Evolutionary conservation across 1,140 invertebrate genomes (phyloP), one percentile per base, ranked within the genome.

Genomic region (Conus betulinus): DNA sequence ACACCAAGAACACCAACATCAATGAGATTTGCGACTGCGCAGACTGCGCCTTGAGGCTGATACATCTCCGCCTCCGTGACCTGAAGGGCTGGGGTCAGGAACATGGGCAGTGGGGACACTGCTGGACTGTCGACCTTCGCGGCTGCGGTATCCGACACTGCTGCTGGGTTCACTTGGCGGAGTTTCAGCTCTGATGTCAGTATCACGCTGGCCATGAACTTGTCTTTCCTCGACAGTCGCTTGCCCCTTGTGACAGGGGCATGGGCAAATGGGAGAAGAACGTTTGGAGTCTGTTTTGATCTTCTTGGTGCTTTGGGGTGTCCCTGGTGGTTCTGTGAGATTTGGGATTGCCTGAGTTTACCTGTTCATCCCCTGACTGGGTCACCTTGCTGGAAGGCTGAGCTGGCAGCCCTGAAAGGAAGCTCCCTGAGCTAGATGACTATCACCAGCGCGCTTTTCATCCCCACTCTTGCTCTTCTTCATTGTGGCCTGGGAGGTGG

Each of bases 11-110:
- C 67, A 71, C 11, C 11, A 0, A 20, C 11, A 17, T 74, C 53
- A 87, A 17, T 27, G 74, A 87, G 74, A 76, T 79, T 87, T 87
- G 17, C 85, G 85, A 57, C 53, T 76, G 27, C 85, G 71, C 11
- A 87, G 74, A 57, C 85, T 87, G 67, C 85, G 67, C 79, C 20
- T 78, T 39, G 53, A n/a, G 71, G 71, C 74, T 13, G 85, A 78
- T 2, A 20, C 51, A 57, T 74, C 76, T 15, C 57, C 23, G 2
- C 27, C n/a, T 23, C 52, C 74, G 8, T 55, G 63, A 25, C 5
- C 20, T 25, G 52, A 39, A 57, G 85, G 17, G 25, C 13, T 23
- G 39, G 51, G 3, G 25, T 11, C 67, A 51, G 84, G 15, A 39
- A 27, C 67, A 87, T 17, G 6, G n/a, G 25, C 85, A 52, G 74